These are phyloP conservation scores for Chrysemys picta DNA, from an alignment of 2,113 vertebrate genomes.

Conservation along the genomic window DNA sequence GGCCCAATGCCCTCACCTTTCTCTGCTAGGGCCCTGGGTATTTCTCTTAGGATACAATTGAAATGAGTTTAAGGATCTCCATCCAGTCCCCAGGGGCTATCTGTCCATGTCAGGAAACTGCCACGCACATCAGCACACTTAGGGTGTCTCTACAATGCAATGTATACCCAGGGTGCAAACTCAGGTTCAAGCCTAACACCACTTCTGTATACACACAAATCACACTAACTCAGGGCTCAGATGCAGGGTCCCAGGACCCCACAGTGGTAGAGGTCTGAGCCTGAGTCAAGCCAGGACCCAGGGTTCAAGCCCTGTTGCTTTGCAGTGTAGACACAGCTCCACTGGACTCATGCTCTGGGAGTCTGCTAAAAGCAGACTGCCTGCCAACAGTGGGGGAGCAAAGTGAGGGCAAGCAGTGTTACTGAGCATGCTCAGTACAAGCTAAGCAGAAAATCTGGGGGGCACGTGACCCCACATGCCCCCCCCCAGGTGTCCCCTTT, in stretches of 20 bases:
- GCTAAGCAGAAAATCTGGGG: too few species aligned
- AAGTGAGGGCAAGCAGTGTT: too few species aligned
- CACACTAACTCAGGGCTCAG: background rate
- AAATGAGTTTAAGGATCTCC: background rate
- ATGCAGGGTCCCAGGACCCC: background rate
- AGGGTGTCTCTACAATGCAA: background rate
- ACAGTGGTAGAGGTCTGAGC: background rate
- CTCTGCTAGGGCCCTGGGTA: background rate
- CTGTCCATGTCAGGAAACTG: accelerated
- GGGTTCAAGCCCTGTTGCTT: background rate
- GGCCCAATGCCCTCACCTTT: background rate
- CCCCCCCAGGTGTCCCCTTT: too few species aligned
- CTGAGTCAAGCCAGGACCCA: background rate
- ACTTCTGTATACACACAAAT: background rate
- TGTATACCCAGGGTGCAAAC: background rate
- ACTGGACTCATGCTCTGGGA: too few species aligned
- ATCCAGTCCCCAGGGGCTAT: accelerated
- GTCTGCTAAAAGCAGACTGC: too few species aligned
- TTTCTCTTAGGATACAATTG: background rate
- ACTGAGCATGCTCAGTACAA: too few species aligned
- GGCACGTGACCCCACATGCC: too few species aligned
- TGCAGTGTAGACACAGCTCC: background rate
- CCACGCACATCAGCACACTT: background rate
- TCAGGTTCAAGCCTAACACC: background rate
- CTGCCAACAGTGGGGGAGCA: too few species aligned